Evolutionary conservation across 2,113 vertebrate species (phyloP).

Genomic region (Carassius gibelio): DNA sequence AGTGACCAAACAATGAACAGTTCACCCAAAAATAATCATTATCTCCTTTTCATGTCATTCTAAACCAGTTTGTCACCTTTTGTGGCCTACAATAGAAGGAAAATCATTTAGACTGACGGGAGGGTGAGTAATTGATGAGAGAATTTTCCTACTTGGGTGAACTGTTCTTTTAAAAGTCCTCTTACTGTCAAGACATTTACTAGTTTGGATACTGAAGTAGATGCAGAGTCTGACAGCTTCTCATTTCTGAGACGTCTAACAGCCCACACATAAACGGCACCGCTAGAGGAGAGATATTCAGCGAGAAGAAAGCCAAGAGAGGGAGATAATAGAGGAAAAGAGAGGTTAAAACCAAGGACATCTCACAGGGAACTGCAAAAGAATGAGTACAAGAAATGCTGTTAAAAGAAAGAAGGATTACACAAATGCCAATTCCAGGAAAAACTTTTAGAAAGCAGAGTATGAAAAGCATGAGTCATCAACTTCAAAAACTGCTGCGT

Average conservation of each 20-base stretch:
- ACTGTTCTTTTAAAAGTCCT: constrained; percentile 9
- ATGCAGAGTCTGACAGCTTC: constrained; percentile 56
- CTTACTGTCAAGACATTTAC: constrained; percentile 24
- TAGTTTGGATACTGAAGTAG: constrained; percentile 66
- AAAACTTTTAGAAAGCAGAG: neutral
- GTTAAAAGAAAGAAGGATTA: constrained; percentile 1
- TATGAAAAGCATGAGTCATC: constrained; percentile 45
- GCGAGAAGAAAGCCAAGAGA: constrained; percentile 41
- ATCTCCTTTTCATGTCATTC: neutral
- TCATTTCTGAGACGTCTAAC: constrained; percentile 36
- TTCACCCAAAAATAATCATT: neutral
- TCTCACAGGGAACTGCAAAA: constrained; percentile 44
- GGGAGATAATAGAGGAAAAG: constrained; percentile 27
- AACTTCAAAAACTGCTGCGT: constrained; percentile 53
- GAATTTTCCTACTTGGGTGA: constrained; percentile 6
- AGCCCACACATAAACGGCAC: constrained; percentile 33
- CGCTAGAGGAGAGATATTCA: constrained; percentile 54
- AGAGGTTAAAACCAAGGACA: constrained; percentile 52
- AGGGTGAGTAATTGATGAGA: constrained; percentile 2
- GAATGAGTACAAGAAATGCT: constrained; percentile 29
- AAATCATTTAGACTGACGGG: neutral
- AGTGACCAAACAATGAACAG: neutral
- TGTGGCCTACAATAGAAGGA: neutral
- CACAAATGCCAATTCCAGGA: neutral
- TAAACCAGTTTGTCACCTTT: neutral